Evolutionary conservation across 2,888 invertebrate species (phyloP), one percentile per base, ranked within the genome.

Genomic region (Drosophila anomalata): DNA sequence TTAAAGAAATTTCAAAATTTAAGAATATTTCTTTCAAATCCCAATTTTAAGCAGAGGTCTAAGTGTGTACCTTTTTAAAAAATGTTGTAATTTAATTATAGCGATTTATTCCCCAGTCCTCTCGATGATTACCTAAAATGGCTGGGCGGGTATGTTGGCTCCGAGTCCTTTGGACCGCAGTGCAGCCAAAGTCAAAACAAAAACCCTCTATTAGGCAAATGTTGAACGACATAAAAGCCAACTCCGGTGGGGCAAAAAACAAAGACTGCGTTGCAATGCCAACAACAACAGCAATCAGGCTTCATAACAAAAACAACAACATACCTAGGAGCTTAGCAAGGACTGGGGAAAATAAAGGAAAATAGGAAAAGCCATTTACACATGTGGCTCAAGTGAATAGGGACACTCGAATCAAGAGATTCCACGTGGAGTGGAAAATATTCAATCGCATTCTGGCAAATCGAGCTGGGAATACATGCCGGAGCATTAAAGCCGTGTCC

Each of bases 191-290:
- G 54, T 39, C 42, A 33, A 74, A 75, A 44, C 20, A 55, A 59
- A 65, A 54, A 73, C 61, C 60, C 57, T 60, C 72, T 70, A 66
- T 76, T 74, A 69, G 61, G 61, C 62, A 70, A 72, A 72, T 70
- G 65, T 51, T 51, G 26, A 47, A 51, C 55, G 67, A 44, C 65
- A 67, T 66, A 72, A 75, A 71, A 73, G 61, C 41, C 59, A 73
- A 65, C 52, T 59, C 48, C 12, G 7, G 26, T 53, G 29, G 26
- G 29, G 9, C 8, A 29, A 74, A 62, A 53, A 66, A 59, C 55
- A 56, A 63, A 52, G 55, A 70, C 33, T n/a, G 2, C 29, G 29
- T 9, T 29, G 39, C 55, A 44, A 20, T 11, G 42, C 20, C 20
- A 42, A 17, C 17, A 42, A 42, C 42, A 17, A 20, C 20, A 20